Conservation (phyloP, 2,113 vertebrate species). For the Lontra canadensis region DNA sequence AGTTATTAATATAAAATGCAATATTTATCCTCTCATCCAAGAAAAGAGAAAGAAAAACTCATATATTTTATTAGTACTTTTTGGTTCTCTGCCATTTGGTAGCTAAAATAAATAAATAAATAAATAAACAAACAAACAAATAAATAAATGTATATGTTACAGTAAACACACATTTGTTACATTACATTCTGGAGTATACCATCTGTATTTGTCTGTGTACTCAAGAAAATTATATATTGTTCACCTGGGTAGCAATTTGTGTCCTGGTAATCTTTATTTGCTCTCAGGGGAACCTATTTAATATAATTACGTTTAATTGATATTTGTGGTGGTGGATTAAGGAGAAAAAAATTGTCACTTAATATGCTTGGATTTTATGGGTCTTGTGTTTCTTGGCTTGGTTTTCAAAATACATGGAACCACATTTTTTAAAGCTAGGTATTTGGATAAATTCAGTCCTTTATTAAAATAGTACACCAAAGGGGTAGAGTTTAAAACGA, state of each 20-base stretch:
- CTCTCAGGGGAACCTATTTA: conserved; percentile 73
- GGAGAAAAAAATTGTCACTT: conserved; percentile 76
- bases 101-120: conserved; percentile 67
- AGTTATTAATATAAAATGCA: conserved; percentile 82
- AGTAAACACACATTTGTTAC: conserved; percentile 62
- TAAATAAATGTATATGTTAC: conserved; percentile 61
- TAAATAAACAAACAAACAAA: conserved; percentile 60
- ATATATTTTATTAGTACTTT: conserved; percentile 81
- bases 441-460: conserved; percentile 77
- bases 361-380: conserved; percentile 74
- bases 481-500: conserved; percentile 13
- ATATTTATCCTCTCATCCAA: conserved; percentile 77
- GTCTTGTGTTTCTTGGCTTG: conserved; percentile 80
- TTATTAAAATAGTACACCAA: conserved; percentile 71
- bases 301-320: conserved; percentile 83
- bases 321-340: conserved; percentile 76
- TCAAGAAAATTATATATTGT: conserved; percentile 73
- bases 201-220: conserved; percentile 70
- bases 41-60: conserved; percentile 78
- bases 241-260: conserved; percentile 76
- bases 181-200: conserved; percentile 50
- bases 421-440: conserved; percentile 76
- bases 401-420: conserved; percentile 79
- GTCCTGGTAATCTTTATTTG: conserved; percentile 79
- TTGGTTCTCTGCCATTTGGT: conserved; percentile 79